A percentile compares a stretch with the other conserved stretches of the same genome.
Conservation (phyloP, 2,888 invertebrate species). For the Cynaeus angustus region DNA sequence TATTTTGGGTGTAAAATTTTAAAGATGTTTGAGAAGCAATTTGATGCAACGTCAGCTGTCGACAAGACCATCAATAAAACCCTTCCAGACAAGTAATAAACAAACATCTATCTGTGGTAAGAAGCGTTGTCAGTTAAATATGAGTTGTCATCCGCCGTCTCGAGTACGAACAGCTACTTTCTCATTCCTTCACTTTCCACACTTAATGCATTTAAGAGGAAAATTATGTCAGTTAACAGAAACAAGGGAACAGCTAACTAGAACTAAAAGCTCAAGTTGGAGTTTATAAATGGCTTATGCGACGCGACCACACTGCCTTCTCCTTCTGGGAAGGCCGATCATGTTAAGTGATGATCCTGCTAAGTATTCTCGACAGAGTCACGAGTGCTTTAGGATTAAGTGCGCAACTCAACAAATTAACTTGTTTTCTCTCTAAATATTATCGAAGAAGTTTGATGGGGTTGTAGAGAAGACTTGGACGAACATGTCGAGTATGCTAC, state of each 20-base stretch:
- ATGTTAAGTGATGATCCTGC: constrained; percentile 61
- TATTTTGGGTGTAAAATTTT: too few species aligned
- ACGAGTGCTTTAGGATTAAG: constrained; percentile 48
- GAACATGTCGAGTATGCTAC: constrained; percentile 15
- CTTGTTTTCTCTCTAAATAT: constrained; percentile 50
- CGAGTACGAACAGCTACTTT: constrained; percentile 54
- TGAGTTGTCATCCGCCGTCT: constrained; percentile 55
- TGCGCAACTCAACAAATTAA: constrained; percentile 50
- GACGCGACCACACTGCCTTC: constrained; percentile 60
- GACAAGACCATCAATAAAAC: too few species aligned
- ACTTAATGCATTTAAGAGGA: constrained; percentile 70
- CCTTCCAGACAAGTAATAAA: constrained; percentile 6
- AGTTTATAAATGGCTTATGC: constrained; percentile 69
- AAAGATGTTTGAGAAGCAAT: too few species aligned
- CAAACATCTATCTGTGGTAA: constrained; percentile 5
- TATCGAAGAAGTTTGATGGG: constrained; percentile 39
- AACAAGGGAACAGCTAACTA: constrained; percentile 70
- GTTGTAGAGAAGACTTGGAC: constrained; percentile 12
- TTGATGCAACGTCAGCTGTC: too few species aligned
- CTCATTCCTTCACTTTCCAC: constrained; percentile 64
- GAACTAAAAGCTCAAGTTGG: constrained; percentile 68
- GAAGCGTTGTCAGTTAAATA: constrained; percentile 61
- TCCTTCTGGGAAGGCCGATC: constrained; percentile 61
- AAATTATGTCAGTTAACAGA: constrained; percentile 70
- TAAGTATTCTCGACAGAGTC: constrained; percentile 52